Percentiles rank a stretch among this genome's conserved stretches.
Evolutionary conservation across 2,888 invertebrate species (phyloP).

Genomic region (Kuschelorhynchus macadamiae): DNA sequence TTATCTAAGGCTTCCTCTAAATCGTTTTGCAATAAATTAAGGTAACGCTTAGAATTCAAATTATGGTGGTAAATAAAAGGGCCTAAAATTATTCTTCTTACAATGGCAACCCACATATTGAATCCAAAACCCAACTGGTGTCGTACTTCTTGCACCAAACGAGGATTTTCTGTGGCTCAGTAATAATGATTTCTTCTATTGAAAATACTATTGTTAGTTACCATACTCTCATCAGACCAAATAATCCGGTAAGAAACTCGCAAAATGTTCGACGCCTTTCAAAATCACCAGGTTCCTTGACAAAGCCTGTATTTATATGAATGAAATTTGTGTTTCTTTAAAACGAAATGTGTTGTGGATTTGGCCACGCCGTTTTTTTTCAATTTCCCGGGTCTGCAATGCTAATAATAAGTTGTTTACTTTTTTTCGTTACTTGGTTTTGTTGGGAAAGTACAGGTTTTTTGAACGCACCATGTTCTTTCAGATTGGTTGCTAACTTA

Average conservation of each 20-base stretch:
- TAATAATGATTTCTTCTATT: conserved; percentile 10
- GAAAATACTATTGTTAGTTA: conserved; percentile 18
- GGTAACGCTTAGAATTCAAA: neutral
- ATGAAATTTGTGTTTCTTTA: conserved; percentile 5
- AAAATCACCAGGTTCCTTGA: conserved; percentile 14
- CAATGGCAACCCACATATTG: no score
- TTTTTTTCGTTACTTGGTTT: no score
- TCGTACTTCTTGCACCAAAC: no score
- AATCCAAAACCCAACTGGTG: no score
- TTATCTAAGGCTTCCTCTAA: conserved; percentile 1
- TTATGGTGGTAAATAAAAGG: no score
- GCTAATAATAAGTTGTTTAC: neutral
- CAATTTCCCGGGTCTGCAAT: neutral
- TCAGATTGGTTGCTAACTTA: no score
- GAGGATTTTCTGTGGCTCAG: conserved; percentile 2
- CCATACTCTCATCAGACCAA: conserved; percentile 13
- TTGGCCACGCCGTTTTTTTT: no score
- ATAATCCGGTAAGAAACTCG: conserved; percentile 12
- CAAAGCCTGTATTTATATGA: conserved; percentile 20
- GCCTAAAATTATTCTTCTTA: no score
- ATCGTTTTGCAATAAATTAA: conserved; percentile 1
- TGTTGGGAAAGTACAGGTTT: no score
- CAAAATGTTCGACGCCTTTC: conserved; percentile 15
- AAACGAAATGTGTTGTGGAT: no score
- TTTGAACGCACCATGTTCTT: no score